A percentile compares a stretch with the other conserved stretches of the same genome.
phyloP scores from a whole-genome alignment of 2,888 invertebrate species.

The Ichneumoninae sp. region DNA sequence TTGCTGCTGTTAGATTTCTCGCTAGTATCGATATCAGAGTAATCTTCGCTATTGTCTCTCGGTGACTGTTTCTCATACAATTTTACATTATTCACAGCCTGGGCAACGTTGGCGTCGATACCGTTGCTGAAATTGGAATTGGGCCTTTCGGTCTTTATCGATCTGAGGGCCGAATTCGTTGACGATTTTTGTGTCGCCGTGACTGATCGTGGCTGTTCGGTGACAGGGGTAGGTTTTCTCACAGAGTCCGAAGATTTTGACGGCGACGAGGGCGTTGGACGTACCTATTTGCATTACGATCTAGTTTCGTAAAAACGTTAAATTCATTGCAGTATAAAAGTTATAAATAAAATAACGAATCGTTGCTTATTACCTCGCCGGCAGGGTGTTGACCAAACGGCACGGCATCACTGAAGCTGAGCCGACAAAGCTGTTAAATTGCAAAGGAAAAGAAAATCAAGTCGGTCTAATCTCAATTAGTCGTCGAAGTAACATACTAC shows the following conservation, averaged over 20 bases:
- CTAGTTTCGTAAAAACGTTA: conserved; percentile 1
- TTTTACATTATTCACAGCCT: neutral
- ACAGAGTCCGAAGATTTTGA: neutral
- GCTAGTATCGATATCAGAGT: neutral
- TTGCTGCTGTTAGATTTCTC: neutral
- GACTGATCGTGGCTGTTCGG: neutral
- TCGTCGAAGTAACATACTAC: conserved; percentile 24
- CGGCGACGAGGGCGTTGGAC: conserved; percentile 2
- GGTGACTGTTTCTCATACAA: neutral
- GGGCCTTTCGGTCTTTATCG: neutral
- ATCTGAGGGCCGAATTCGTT: neutral
- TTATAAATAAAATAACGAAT: neutral
- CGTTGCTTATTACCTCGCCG: conserved; percentile 41
- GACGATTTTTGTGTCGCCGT: neutral
- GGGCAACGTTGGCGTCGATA: neutral
- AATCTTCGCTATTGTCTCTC: neutral
- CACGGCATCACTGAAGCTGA: conserved; percentile 49
- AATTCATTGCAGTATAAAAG: neutral
- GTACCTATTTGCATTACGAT: conserved; percentile 36
- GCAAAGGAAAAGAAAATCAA: conserved; percentile 33
- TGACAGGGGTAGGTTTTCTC: neutral
- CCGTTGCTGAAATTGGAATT: conserved; percentile 3
- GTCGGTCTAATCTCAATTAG: conserved; percentile 32
- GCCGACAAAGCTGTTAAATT: conserved; percentile 52
- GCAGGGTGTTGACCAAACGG: conserved; percentile 23